These are phyloP conservation scores for Mesoclemmys tuberculata DNA, from an alignment of 2,113 vertebrate genomes.

Conservation along the genomic window DNA sequence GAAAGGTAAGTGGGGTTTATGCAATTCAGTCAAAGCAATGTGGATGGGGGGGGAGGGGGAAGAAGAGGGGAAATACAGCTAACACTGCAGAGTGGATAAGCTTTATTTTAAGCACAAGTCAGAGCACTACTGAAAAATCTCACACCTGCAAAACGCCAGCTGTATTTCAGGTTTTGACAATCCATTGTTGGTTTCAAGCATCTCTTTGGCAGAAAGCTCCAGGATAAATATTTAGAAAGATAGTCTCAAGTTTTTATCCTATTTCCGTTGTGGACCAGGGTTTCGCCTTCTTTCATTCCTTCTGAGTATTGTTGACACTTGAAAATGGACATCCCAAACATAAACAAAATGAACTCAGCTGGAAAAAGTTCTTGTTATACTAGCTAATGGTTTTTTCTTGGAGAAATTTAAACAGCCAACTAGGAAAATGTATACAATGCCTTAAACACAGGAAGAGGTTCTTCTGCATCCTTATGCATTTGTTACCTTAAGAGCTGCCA, in stretches of 20 bases:
- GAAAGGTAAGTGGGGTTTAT: background rate
- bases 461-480: background rate
- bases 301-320: background rate
- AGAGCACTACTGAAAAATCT: background rate
- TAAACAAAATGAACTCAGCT: background rate
- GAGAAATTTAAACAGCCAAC: background rate
- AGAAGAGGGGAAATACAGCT: background rate
- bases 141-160: background rate
- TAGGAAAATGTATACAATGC: background rate
- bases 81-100: background rate
- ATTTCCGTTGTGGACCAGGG: background rate
- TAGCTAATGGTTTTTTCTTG: background rate
- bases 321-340: background rate
- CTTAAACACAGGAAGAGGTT: background rate
- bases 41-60: background rate
- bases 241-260: background rate
- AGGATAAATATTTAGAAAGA: background rate
- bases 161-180: background rate
- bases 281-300: background rate
- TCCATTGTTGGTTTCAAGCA: background rate
- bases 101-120: background rate
- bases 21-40: background rate
- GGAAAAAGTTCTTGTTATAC: background rate
- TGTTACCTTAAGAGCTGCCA: background rate
- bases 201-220: background rate